Conservation (phyloP, 2,888 invertebrate species). For the Adineta ricciae region DNA sequence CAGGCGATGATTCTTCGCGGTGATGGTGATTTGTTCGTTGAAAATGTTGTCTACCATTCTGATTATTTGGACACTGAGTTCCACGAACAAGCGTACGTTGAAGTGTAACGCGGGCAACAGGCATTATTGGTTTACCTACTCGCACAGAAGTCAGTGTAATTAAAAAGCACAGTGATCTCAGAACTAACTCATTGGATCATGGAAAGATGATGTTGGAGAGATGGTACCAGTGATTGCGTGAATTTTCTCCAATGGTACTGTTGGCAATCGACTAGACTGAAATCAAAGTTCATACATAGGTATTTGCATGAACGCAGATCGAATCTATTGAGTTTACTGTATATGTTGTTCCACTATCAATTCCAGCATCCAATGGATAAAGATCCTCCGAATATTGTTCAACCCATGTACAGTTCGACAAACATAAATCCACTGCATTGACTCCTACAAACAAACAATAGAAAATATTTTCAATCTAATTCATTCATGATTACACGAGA, state of each 20-base stretch:
- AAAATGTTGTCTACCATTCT: neutral
- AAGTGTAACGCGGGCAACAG: neutral
- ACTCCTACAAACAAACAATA: constrained; percentile 67
- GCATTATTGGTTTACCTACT: neutral
- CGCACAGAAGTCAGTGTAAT: too few species aligned
- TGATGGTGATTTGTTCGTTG: neutral
- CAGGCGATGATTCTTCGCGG: neutral
- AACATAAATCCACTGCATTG: constrained; percentile 76
- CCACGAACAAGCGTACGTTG: neutral
- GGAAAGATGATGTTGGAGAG: constrained; percentile 81
- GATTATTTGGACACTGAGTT: constrained; percentile 1
- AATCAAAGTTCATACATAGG: neutral
- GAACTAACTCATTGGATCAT: constrained; percentile 56
- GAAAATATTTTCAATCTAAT: neutral
- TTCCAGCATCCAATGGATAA: constrained; percentile 89
- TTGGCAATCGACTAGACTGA: constrained; percentile 59
- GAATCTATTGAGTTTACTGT: constrained; percentile 51
- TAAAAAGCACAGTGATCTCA: too few species aligned
- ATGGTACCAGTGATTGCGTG: constrained; percentile 69
- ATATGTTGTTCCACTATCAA: constrained; percentile 80
- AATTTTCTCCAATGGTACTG: constrained; percentile 73
- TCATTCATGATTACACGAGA: neutral
- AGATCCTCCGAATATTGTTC: constrained; percentile 69
- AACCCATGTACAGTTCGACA: constrained; percentile 79
- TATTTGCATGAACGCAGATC: neutral